Evolutionary conservation across 2,888 invertebrate species (phyloP).

Genomic region (Dryadula phaetusa): DNA sequence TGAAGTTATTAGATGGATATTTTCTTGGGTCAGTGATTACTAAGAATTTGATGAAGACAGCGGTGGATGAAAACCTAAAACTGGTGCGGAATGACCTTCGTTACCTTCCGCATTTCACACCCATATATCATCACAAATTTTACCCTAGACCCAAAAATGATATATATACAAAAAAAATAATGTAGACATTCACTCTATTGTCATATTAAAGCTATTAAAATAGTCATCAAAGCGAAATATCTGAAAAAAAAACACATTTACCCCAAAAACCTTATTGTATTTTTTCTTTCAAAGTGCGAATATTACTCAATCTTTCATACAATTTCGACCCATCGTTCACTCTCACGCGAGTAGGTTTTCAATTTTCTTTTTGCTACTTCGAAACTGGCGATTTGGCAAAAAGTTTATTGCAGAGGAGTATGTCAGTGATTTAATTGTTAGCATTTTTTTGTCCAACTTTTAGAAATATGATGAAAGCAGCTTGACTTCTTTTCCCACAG

Average conservation of each 20-base stretch:
- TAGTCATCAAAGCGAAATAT: background rate
- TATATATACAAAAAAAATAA: background rate
- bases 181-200: too few relatives aligned
- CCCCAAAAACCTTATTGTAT: background rate
- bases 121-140: too few relatives aligned
- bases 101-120: too few relatives aligned
- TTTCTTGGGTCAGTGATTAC: background rate
- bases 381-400: slow-evolving; percentile 3
- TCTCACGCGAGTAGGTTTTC: slow-evolving; percentile 21
- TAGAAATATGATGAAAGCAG: too few relatives aligned
- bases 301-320: slow-evolving; percentile 14
- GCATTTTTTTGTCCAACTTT: too few relatives aligned
- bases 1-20: too few relatives aligned
- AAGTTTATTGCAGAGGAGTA: background rate
- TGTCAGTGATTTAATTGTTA: slow-evolving; percentile 5
- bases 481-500: too few relatives aligned
- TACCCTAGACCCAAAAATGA: too few relatives aligned
- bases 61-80: too few relatives aligned
- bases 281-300: slow-evolving; percentile 9
- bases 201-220: background rate
- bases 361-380: slow-evolving; percentile 10
- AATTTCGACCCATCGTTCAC: slow-evolving; percentile 13
- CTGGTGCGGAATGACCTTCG: too few relatives aligned
- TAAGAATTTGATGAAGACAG: too few relatives aligned
- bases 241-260: background rate